Conservation (phyloP, 2,797 vertebrate genomes). For the Austrolebias charrua region DNA sequence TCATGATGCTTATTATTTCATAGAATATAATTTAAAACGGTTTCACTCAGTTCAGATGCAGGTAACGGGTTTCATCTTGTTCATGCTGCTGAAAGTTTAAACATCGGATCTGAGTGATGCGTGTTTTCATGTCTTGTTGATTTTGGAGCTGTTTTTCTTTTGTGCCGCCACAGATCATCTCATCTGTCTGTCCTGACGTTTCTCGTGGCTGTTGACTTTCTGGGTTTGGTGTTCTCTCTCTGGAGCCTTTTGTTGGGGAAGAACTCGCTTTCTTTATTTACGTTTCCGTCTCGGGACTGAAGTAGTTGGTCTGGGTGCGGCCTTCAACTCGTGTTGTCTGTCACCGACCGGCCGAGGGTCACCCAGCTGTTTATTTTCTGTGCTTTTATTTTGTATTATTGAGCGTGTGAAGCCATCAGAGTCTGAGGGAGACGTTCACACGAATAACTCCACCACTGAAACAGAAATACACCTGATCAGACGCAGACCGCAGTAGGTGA, state of each 20-base stretch:
- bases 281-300: conserved; percentile 28
- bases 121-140: neutral
- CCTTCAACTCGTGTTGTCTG: conserved; percentile 7
- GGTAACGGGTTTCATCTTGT: neutral
- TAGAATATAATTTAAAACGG: neutral
- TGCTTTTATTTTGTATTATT: no score
- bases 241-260: conserved; percentile 1
- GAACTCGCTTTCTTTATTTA: conserved; percentile 33
- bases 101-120: conserved; percentile 44
- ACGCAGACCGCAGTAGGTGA: no score
- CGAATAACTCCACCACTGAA: no score
- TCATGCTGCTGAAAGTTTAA: neutral
- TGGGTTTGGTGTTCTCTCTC: conserved; percentile 52
- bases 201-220: conserved; percentile 54
- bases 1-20: neutral
- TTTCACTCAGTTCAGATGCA: conserved; percentile 36
- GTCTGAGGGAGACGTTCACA: no score
- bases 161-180: conserved; percentile 9
- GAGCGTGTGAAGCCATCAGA: no score
- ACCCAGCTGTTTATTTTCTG: no score
- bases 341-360: no score
- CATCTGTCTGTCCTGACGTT: conserved; percentile 29
- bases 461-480: no score
- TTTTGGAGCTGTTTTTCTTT: conserved; percentile 21
- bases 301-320: conserved; percentile 41